Conservation (phyloP, 2,888 invertebrate genomes). For the Bombylius major region DNA sequence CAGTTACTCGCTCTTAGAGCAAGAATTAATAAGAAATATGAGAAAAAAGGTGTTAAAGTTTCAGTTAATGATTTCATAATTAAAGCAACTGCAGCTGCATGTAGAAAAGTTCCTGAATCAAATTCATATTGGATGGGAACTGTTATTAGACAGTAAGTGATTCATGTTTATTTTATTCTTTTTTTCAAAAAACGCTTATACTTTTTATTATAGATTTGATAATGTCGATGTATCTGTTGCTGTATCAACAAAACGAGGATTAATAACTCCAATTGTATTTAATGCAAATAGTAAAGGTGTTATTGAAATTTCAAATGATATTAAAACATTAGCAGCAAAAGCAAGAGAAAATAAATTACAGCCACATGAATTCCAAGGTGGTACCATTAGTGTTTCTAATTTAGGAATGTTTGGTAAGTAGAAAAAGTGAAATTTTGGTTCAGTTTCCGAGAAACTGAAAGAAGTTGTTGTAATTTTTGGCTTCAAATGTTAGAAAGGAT, state of each 20-base stretch:
- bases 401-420: constrained; percentile 78
- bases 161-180: not conserved
- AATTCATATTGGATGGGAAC: constrained; percentile 94
- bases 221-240: constrained; percentile 94
- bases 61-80: constrained; percentile 94
- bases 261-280: constrained; percentile 94
- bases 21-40: constrained; percentile 64
- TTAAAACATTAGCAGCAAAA: constrained; percentile 69
- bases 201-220: constrained; percentile 47
- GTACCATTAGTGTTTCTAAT: constrained; percentile 89
- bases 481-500: too few species aligned
- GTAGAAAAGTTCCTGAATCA: constrained; percentile 78
- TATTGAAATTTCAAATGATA: constrained; percentile 63
- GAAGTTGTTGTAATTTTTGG: too few species aligned
- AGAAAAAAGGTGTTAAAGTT: constrained; percentile 69
- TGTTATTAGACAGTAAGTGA: constrained; percentile 79
- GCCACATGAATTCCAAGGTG: constrained; percentile 93
- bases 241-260: constrained; percentile 85
- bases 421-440: not conserved
- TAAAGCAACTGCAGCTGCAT: constrained; percentile 83
- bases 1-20: constrained; percentile 53
- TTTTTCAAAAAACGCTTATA: not conserved
- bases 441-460: not conserved
- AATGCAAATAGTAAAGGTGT: constrained; percentile 84
- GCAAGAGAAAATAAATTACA: constrained; percentile 81